phyloP scores from a whole-genome alignment of 1,140 invertebrate species.

The Tetramorium parvispinum region DNA sequence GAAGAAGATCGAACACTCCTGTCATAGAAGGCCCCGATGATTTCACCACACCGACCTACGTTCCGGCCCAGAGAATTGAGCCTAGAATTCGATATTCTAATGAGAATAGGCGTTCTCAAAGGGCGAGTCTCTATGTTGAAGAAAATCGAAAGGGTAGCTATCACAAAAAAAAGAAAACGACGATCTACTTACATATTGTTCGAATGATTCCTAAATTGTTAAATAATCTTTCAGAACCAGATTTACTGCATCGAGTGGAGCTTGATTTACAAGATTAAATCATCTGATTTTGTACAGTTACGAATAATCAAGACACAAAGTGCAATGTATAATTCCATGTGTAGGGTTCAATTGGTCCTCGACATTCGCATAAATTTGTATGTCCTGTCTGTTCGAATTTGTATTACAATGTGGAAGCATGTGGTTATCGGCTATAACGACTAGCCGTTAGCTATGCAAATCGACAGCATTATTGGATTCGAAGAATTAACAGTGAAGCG shows the following conservation, averaged over 20 bases:
- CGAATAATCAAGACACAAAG: slow-evolving; percentile 8
- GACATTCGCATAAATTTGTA: slow-evolving; percentile 26
- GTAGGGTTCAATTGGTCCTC: slow-evolving; percentile 6
- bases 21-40: slow-evolving; percentile 77
- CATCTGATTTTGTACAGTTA: slow-evolving; percentile 45
- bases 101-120: slow-evolving; percentile 79
- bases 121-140: slow-evolving; percentile 82
- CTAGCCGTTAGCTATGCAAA: neutral
- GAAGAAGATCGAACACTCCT: slow-evolving; percentile 68
- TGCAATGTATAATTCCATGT: slow-evolving; percentile 52
- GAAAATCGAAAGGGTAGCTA: slow-evolving; percentile 82
- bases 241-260: slow-evolving; percentile 84
- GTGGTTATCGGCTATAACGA: neutral
- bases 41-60: slow-evolving; percentile 83
- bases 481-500: neutral
- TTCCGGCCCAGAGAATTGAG: slow-evolving; percentile 81
- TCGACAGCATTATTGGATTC: neutral
- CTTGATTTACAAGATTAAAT: slow-evolving; percentile 80
- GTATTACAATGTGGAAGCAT: neutral
- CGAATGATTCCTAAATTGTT: slow-evolving; percentile 9
- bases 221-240: slow-evolving; percentile 82
- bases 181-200: neutral
- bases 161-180: neutral
- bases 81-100: slow-evolving; percentile 80
- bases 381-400: neutral